Evolutionary conservation across 2,888 invertebrate genomes (phyloP).

Genomic region (Cosmopolites sordidus): DNA sequence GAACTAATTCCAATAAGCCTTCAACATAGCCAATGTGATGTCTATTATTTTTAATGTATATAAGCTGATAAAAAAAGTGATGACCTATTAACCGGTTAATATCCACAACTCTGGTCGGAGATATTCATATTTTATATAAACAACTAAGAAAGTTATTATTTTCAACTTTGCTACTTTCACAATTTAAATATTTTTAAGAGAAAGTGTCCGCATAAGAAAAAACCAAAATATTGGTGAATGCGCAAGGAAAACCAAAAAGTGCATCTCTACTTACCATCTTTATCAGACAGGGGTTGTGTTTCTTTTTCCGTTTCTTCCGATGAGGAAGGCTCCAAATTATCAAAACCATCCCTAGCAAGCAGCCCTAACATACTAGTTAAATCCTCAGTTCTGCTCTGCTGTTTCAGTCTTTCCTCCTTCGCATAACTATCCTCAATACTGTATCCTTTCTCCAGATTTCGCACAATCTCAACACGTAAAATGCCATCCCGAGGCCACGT

Average conservation of each 20-base stretch:
- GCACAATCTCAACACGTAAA: conserved; percentile 81
- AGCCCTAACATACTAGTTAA: conserved; percentile 60
- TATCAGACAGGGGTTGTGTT: conserved; percentile 39
- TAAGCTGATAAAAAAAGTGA: too few species aligned
- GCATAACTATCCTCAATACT: conserved; percentile 78
- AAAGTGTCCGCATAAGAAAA: too few species aligned
- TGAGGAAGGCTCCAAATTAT: conserved; percentile 65
- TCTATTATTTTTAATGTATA: too few species aligned
- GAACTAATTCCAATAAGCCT: too few species aligned
- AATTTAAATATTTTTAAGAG: too few species aligned
- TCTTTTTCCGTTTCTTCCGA: conserved; percentile 51
- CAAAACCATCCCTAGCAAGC: conserved; percentile 63
- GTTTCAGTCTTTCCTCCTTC: conserved; percentile 70
- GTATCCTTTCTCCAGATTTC: conserved; percentile 68
- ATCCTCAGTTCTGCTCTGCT: conserved; percentile 61
- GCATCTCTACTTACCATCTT: conserved; percentile 12
- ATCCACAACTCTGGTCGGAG: too few species aligned
- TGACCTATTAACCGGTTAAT: too few species aligned
- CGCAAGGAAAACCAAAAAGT: not conserved
- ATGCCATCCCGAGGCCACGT: conserved; percentile 96
- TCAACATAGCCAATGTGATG: too few species aligned
- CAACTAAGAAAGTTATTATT: too few species aligned
- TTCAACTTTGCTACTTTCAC: too few species aligned
- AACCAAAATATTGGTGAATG: too few species aligned
- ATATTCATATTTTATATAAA: too few species aligned